Evolutionary conservation across 2,113 vertebrate species (phyloP), one percentile per base, ranked within the genome.

Genomic region (Sigmodon hispidus): DNA sequence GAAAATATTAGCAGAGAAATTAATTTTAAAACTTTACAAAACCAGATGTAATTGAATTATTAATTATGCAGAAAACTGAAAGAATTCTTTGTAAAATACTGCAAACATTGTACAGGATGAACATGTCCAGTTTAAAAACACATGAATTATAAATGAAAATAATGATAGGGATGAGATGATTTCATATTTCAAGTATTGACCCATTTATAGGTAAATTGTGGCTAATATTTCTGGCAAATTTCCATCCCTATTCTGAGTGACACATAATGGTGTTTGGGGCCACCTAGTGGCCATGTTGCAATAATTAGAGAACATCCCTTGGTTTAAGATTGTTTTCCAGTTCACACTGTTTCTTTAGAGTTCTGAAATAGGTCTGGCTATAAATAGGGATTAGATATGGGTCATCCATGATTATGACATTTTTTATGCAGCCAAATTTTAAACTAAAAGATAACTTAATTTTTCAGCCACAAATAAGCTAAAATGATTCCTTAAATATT

Each of bases 221-320:
- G 19, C 70, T 91, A 52, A 40, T 65, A 91, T 80, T 97, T 95
- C 12, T 96, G 67, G 50, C 79, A 87, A 96, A 90, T 79, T 96
- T 67, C 11, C 90, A 65, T 90, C 97, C 87, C 24, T 48, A 0
- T 50, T 29, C n/a, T n/a, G 29, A 87, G 67, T 88, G 89, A 59
- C 69, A 96, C 96, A 96, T 26, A 86, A 92, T 52, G 95, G 97
- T 97, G 94, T 97, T 98, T 97, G 96, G 97, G 97, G 98, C 98
- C 98, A 98, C 97, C 98, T 98, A 50, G 98, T 99, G 98, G 98
- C 12, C 43, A 70, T 31, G 73, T 1, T 4, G 16, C n/a, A 84
- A 67, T 61, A 94, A 45, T 91, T 22, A 52, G 21, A 17, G 63
- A 73, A 75, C 10, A 0, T 1, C 91, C 21, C 91, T 48, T 67